phyloP scores from a whole-genome alignment of 2,113 vertebrate genomes.

The Eptesicus fuscus region DNA sequence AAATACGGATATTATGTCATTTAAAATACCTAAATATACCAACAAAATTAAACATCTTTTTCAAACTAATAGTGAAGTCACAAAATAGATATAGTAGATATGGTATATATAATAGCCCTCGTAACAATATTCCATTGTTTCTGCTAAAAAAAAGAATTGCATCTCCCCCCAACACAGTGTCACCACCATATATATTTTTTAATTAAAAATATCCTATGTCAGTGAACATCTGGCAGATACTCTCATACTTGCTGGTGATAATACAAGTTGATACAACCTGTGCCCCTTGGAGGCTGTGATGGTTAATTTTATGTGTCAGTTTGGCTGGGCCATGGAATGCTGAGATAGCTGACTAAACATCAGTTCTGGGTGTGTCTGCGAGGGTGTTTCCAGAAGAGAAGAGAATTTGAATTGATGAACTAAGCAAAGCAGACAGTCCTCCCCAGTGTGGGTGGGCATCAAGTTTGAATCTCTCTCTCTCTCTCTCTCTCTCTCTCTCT shows the following conservation, averaged over 20 bases:
- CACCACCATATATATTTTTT: not conserved
- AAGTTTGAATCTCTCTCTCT: not conserved
- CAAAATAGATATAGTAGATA: not conserved
- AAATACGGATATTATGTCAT: not conserved
- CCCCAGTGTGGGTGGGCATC: not conserved
- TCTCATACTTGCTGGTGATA: not conserved
- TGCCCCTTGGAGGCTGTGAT: not conserved
- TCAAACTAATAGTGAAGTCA: slow-evolving; percentile 24
- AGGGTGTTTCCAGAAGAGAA: not conserved
- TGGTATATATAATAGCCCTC: not conserved
- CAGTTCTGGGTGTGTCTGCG: not conserved
- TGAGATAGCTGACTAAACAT: not conserved
- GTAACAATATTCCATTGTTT: not conserved
- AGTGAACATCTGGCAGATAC: not conserved
- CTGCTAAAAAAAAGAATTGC: not conserved
- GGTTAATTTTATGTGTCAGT: not conserved
- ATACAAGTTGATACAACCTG: not conserved
- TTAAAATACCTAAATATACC: not conserved
- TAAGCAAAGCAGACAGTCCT: not conserved
- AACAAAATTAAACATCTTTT: slow-evolving; percentile 4
- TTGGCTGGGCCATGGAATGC: not conserved
- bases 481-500: not conserved
- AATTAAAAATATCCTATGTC: not conserved
- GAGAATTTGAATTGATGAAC: not conserved
- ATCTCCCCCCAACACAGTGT: not conserved